These are phyloP conservation scores for Nezara viridula DNA, from an alignment of 2,888 invertebrate species.

Conservation along the genomic window DNA sequence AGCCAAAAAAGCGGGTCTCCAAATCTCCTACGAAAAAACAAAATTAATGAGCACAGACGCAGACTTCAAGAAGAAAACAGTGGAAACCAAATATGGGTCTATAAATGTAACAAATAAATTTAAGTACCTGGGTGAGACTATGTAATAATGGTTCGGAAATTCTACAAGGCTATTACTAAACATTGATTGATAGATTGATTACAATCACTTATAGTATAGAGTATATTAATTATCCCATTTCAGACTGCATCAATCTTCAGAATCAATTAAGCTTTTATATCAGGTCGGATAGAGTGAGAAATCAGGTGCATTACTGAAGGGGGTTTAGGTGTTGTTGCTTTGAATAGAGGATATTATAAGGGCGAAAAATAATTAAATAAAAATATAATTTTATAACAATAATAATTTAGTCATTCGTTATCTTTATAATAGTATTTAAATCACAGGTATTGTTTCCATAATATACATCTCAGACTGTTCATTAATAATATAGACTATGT, in stretches of 20 bases:
- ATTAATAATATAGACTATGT: too few relatives aligned
- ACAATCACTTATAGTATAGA: not conserved
- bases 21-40: too few relatives aligned
- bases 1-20: too few relatives aligned
- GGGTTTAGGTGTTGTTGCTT: not conserved
- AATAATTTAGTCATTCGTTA: not conserved
- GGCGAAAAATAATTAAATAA: not conserved
- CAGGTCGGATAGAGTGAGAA: not conserved
- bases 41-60: too few relatives aligned
- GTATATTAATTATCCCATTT: not conserved
- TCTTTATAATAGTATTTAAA: too few relatives aligned
- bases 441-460: too few relatives aligned
- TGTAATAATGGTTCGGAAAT: not conserved
- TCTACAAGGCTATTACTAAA: not conserved
- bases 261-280: not conserved
- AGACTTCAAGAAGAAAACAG: too few relatives aligned
- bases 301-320: not conserved
- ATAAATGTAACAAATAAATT: too few relatives aligned
- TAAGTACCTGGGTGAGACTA: too few relatives aligned
- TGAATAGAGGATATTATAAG: not conserved
- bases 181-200: not conserved
- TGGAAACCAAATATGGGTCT: too few relatives aligned
- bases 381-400: not conserved
- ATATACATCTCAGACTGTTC: too few relatives aligned
- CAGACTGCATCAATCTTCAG: not conserved